These are phyloP conservation scores for Spea bombifrons DNA, from an alignment of 2,113 vertebrate genomes.

Conservation along the genomic window DNA sequence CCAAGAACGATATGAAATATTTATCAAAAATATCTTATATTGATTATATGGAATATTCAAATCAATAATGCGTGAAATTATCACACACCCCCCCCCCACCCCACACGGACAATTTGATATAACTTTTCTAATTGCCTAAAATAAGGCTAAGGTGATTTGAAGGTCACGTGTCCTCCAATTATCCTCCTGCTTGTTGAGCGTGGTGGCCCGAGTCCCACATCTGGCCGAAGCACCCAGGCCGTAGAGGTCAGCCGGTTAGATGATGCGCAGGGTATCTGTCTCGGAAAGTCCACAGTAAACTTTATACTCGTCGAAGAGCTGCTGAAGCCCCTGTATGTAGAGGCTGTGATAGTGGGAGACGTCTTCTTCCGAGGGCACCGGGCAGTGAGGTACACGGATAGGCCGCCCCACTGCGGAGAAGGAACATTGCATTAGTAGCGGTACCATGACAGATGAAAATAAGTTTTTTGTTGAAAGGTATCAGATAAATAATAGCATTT, in stretches of 20 bases:
- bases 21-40: no score
- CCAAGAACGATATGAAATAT: no score
- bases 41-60: no score
- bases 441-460: no score
- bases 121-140: no score
- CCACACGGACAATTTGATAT: no score
- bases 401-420: conserved; percentile 69
- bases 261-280: conserved; percentile 62
- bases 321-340: conserved; percentile 67
- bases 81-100: no score
- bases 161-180: not conserved
- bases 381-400: conserved; percentile 61
- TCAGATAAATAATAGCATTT: no score
- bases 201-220: not conserved
- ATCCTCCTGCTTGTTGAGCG: not conserved
- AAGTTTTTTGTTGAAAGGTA: no score
- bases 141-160: no score
- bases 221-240: no score
- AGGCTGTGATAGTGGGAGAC: conserved; percentile 70
- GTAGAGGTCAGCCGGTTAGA: conserved; percentile 50
- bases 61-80: no score
- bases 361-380: conserved; percentile 61
- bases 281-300: conserved; percentile 66
- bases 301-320: conserved; percentile 75
- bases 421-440: not conserved